Conservation (phyloP, 2,797 vertebrate genomes). For the Paratrypauchen microcephalus region DNA sequence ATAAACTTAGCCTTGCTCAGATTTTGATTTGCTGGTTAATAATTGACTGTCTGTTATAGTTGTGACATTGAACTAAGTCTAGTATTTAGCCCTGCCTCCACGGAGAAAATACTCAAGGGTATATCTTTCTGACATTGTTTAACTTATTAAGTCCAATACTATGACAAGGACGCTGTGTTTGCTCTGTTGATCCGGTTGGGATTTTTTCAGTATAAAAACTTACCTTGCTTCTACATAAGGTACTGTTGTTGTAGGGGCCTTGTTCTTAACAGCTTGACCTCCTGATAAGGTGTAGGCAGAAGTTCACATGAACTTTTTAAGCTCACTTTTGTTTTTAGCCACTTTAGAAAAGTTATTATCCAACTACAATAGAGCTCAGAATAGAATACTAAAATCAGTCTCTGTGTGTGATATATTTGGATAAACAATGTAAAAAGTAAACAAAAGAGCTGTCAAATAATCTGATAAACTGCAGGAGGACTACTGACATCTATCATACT, state of each 20-base stretch:
- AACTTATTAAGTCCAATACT: conserved; percentile 19
- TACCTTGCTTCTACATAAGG: conserved; percentile 21
- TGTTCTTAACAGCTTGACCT: conserved; percentile 36
- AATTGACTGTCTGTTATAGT: conserved; percentile 36
- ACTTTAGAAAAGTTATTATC: not conserved
- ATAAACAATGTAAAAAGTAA: no score
- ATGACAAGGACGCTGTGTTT: conserved; percentile 10
- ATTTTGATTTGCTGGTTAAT: conserved; percentile 57
- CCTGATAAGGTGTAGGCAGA: conserved; percentile 40
- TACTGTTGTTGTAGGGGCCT: conserved; percentile 41
- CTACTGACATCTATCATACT: no score
- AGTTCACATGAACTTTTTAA: not conserved
- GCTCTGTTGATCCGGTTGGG: not conserved
- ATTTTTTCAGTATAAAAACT: conserved; percentile 18
- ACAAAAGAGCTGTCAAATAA: no score
- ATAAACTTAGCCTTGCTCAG: conserved; percentile 64
- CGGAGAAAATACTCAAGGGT: not conserved
- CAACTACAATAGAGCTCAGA: not conserved
- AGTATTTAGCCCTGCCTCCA: conserved; percentile 25
- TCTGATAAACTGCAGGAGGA: no score
- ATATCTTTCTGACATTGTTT: conserved; percentile 6
- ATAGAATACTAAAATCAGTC: not conserved
- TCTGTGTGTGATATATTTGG: no score
- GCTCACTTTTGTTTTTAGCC: not conserved
- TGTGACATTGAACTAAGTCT: conserved; percentile 49